These are phyloP conservation scores for Tinamus guttatus DNA, from an alignment of 2,113 vertebrate species.

Conservation along the genomic window DNA sequence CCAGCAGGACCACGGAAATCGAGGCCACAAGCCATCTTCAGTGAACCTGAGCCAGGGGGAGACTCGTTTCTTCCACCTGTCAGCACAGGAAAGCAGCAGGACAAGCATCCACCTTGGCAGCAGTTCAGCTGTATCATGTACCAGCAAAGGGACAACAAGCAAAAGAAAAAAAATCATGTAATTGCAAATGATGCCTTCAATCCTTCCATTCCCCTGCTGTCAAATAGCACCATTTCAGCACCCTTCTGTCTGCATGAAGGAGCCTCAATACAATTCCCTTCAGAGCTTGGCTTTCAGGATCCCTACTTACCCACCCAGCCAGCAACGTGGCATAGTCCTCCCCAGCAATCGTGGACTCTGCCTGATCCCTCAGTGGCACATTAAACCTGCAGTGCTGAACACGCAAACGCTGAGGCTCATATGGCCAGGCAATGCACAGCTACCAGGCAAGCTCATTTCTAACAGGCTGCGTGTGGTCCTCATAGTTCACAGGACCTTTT, in stretches of 20 bases:
- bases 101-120: background rate
- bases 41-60: background rate
- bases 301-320: background rate
- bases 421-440: fast-evolving
- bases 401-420: background rate
- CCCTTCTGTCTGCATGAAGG: background rate
- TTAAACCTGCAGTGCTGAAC: background rate
- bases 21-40: background rate
- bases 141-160: background rate
- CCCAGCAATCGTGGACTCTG: background rate
- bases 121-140: background rate
- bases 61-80: background rate
- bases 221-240: background rate
- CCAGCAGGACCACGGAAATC: conserved; percentile 22
- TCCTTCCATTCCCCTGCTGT: background rate
- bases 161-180: background rate
- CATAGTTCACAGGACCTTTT: background rate
- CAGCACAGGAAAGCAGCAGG: background rate
- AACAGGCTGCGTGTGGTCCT: conserved; percentile 22
- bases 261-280: background rate
- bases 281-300: background rate
- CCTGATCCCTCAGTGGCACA: background rate
- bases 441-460: background rate
- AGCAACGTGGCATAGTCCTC: background rate
- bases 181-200: background rate